Conservation (phyloP, 2,797 vertebrate genomes). For the Argentina silus region DNA sequence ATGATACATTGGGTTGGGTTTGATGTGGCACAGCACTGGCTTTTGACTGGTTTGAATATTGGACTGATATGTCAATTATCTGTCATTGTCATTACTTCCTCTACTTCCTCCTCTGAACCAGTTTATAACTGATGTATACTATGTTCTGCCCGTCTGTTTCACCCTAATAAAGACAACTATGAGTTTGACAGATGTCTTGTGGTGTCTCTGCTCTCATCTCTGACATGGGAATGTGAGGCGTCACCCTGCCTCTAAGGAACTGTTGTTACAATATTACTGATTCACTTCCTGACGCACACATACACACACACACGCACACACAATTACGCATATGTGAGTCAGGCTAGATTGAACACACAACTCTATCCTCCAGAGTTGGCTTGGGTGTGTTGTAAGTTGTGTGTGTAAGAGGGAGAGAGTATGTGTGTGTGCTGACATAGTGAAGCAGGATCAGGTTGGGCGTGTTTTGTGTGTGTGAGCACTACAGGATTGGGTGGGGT, state of each 20-base stretch:
- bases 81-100: not conserved
- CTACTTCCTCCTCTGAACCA: not conserved
- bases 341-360: slow-evolving; percentile 38
- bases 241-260: slow-evolving; percentile 63
- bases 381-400: not conserved
- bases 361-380: not conserved
- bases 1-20: too few species aligned
- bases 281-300: slow-evolving; percentile 39
- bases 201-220: slow-evolving; percentile 44
- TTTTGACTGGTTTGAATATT: too few species aligned
- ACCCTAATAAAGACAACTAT: slow-evolving; percentile 56
- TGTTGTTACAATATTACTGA: slow-evolving; percentile 49
- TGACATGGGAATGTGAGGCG: slow-evolving; percentile 58
- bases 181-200: slow-evolving; percentile 48
- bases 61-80: not conserved
- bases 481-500: slow-evolving; percentile 62
- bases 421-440: not conserved
- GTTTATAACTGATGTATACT: slow-evolving; percentile 34
- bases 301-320: slow-evolving; percentile 42
- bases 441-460: not conserved
- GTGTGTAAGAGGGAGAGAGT: too few species aligned
- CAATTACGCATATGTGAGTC: slow-evolving; percentile 48
- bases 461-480: slow-evolving; percentile 33
- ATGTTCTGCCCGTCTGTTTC: slow-evolving; percentile 32
- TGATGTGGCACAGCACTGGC: too few species aligned